Conservation (phyloP, 2,797 vertebrate species). For the Miichthys miiuy region DNA sequence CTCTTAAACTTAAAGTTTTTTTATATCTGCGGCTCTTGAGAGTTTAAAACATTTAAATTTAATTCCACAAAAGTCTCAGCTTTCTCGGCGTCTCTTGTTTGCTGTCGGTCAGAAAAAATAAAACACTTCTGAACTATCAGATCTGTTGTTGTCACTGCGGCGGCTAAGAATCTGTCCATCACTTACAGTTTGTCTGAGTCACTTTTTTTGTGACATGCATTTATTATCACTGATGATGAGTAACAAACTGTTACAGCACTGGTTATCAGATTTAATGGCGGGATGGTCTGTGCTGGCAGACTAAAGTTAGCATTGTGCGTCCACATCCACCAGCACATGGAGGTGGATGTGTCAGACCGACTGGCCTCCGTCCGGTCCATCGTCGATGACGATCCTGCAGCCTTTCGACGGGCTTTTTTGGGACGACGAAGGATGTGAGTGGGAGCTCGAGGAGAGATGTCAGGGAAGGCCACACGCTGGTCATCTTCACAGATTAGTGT, state of each 20-base stretch:
- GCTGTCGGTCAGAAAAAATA: too few species aligned
- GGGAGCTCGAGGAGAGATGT: too few species aligned
- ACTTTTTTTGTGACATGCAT: slow-evolving; percentile 26
- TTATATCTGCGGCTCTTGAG: too few species aligned
- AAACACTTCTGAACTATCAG: neutral
- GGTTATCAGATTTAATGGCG: neutral
- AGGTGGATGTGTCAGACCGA: slow-evolving; percentile 96
- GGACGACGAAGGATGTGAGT: too few species aligned
- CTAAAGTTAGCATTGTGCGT: slow-evolving; percentile 88
- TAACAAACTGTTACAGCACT: neutral
- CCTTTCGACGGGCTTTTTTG: slow-evolving; percentile 87
- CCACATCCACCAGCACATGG: slow-evolving; percentile 92
- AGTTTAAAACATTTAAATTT: neutral
- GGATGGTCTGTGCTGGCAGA: neutral
- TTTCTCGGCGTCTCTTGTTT: too few species aligned
- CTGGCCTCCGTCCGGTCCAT: slow-evolving; percentile 94
- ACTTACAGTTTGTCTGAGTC: too few species aligned
- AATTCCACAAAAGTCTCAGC: too few species aligned
- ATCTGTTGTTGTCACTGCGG: neutral
- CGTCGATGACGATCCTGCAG: slow-evolving; percentile 93
- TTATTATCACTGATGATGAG: slow-evolving; percentile 52
- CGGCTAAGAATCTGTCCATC: neutral
- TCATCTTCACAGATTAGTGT: too few species aligned
- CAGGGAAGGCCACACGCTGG: too few species aligned
- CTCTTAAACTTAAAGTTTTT: too few species aligned